Base-by-base conservation (phyloP, 2,888 invertebrate genomes). In the Oxycera nigricornis region DNA sequence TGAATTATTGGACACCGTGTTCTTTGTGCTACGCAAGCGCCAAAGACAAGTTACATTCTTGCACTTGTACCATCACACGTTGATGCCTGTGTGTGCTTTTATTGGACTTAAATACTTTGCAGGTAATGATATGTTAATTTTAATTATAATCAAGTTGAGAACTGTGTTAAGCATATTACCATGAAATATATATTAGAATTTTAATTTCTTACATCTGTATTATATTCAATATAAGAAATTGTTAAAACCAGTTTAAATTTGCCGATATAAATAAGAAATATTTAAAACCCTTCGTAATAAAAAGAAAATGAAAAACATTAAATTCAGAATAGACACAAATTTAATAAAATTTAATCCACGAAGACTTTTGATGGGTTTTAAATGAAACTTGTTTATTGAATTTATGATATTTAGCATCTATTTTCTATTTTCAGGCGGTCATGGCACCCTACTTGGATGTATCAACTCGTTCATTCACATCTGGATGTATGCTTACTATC, bases 401-500 rank as follows among this genome's bases (percentile, higher is more conserved):
- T 35, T 35, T 46, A 46, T 46, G n/a, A 35, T 20, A 22, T 61
- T 50, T 35, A 22, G 2, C 14, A 52, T 57, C 30, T 26, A 57
- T 57, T 3, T 17, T 17, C 11, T 57, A 1, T 30, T 89, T 85
- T 78, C 86, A 91, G 93, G 94, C 83, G 96, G 95, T 28, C 96
- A 96, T 82, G 93, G 92, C 17, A 94, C 96, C 0, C 89, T 96
- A 0, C 90, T 96, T 26, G 94, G 95, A 0, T 88, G 94, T 76
- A 90, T 96, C 79, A 97, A 97, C 85, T 92, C 95, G 0, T 92
- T 94, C 82, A 93, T 97, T 74, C 97, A 97, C 85, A 89, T 96
- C 73, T 88, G 96, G 76, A 97, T 97, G 97, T 97, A 97, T 85
- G 88, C 90, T 0, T 97, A 97, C 85, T 97, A 97, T 84, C 88